Evolutionary conservation across 1,140 invertebrate genomes (phyloP), one percentile per base, ranked within the genome.

Genomic region (Drosophila leontia): DNA sequence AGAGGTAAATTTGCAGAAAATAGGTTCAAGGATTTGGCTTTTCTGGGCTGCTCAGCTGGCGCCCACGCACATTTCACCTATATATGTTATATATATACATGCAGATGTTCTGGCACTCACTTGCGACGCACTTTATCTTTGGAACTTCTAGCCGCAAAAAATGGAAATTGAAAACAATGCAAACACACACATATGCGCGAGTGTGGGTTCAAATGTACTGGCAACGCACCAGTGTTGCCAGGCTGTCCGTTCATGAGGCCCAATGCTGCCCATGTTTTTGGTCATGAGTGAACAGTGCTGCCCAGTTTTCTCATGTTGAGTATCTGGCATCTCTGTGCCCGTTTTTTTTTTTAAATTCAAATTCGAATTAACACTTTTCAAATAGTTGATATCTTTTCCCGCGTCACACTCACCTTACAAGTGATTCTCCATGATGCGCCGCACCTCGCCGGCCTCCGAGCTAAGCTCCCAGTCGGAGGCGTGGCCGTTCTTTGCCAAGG

Each of bases 381-480:
- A 23, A 23, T 6, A 29, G 26, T 29, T 29, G 7, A 29, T 6
- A 7, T 11, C 5, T 26, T 48, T 26, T 29, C 45, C 45, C 45
- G 0, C 6, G 7, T 26, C 2, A 26, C 23, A 26, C 47, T 29
- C 60, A 80, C 82, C 79, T 93, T 91, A 85, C 87, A 76, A 55
- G 50, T 91, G 55, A 42, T 91, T 94, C 26, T 94, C 94, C 92
- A 95, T 92, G 64, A 95, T 95, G 71, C 94, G 93, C 56, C 95
- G 94, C 47, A 95, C 94, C 90, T 96, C 95, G 7, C 94, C 94
- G 44, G 94, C 94, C 82, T 95, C 94, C 9, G 95, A 95, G n/a
- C 95, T 95, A 71, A 94, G 95, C 81, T 95, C 94, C 60, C 94
- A 95, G 75, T 94, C 94, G 8, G 93, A 94, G 12, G 76, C 47